Percentiles rank a stretch among this genome's conserved stretches.
These are phyloP conservation scores for Silurus asotus DNA, from an alignment of 2,113 vertebrate genomes.

Conservation along the genomic window DNA sequence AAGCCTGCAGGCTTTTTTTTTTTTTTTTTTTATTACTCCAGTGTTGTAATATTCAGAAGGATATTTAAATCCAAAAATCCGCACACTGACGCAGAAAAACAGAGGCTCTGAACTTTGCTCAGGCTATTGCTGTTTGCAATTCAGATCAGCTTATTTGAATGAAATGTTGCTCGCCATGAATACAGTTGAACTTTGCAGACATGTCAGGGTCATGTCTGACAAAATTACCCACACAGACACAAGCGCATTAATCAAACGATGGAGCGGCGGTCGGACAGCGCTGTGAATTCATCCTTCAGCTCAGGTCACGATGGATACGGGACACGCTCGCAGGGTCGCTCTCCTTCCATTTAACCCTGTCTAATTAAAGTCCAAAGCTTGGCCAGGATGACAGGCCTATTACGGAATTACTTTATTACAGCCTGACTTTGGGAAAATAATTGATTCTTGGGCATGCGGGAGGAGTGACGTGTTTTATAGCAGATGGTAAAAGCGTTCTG, in stretches of 20 bases:
- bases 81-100: conserved; percentile 54
- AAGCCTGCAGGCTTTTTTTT: neutral
- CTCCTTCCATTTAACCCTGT: conserved; percentile 67
- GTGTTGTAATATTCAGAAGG: neutral
- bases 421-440: conserved; percentile 59
- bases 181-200: conserved; percentile 80
- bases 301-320: conserved; percentile 48
- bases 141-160: conserved; percentile 82
- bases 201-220: conserved; percentile 74
- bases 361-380: conserved; percentile 71
- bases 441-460: conserved; percentile 47
- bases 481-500: conserved; percentile 28
- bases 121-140: conserved; percentile 75
- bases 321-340: conserved; percentile 52
- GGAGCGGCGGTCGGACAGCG: conserved; percentile 54
- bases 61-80: conserved; percentile 11
- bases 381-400: conserved; percentile 52
- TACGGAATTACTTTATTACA: conserved; percentile 56
- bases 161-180: conserved; percentile 77
- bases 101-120: conserved; percentile 62
- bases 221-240: conserved; percentile 69
- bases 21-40: neutral
- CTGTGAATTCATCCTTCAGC: conserved; percentile 60
- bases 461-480: conserved; percentile 32
- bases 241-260: conserved; percentile 73